Evolutionary conservation across 1,140 invertebrate species (phyloP).

Genomic region (Lycorma delicatula): DNA sequence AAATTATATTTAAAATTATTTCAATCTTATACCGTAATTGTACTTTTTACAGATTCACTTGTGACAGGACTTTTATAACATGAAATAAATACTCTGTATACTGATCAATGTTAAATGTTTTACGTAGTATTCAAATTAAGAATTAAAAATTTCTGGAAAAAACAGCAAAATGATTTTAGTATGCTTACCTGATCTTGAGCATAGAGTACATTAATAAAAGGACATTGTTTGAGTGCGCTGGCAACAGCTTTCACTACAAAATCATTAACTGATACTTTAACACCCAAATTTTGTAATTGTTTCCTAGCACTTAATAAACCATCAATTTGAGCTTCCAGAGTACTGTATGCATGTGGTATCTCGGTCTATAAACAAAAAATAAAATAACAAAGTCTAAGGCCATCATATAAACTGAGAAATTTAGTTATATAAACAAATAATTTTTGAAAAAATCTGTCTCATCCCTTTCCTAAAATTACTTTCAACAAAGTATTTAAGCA

Average conservation of each 20-base stretch:
- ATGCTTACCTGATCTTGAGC: slow-evolving; percentile 25
- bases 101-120: no score
- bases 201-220: slow-evolving; percentile 85
- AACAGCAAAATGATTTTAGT: slow-evolving; percentile 17
- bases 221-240: slow-evolving; percentile 82
- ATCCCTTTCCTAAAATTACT: no score
- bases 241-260: slow-evolving; percentile 95
- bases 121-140: no score
- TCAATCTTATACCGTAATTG: no score
- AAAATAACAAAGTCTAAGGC: background rate
- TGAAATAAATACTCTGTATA: no score
- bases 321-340: slow-evolving; percentile 79
- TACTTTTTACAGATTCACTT: no score
- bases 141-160: background rate
- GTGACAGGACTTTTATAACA: no score
- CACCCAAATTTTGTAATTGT: slow-evolving; percentile 66
- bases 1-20: no score
- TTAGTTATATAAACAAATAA: background rate
- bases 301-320: slow-evolving; percentile 57
- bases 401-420: slow-evolving; percentile 1
- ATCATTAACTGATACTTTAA: slow-evolving; percentile 90
- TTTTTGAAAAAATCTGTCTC: no score
- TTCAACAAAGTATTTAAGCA: no score
- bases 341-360: slow-evolving; percentile 96
- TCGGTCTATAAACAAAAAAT: slow-evolving; percentile 78